phyloP scores from a whole-genome alignment of 2,797 vertebrate species.

The Micromesistius poutassou region DNA sequence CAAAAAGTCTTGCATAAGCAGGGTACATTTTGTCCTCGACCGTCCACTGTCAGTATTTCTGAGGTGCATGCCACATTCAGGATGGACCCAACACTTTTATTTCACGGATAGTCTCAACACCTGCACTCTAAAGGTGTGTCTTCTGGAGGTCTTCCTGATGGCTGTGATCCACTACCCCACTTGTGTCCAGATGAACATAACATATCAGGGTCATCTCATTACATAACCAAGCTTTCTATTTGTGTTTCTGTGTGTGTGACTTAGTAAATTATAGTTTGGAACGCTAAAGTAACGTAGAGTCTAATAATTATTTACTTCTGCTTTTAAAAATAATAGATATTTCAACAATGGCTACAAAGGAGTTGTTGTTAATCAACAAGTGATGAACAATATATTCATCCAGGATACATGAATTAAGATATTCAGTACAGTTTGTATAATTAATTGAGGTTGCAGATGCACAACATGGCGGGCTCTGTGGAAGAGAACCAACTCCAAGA shows the following conservation, averaged over 20 bases:
- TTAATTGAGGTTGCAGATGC: too few species aligned
- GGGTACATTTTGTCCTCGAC: neutral
- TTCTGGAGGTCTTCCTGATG: slow-evolving; percentile 9
- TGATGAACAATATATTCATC: neutral
- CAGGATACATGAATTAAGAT: too few species aligned
- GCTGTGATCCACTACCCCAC: slow-evolving; percentile 11
- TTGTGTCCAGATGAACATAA: neutral
- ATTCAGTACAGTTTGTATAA: too few species aligned
- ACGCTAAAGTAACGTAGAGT: too few species aligned
- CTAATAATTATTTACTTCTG: neutral
- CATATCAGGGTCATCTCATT: slow-evolving; percentile 16
- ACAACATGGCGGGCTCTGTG: too few species aligned
- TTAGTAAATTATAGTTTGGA: neutral
- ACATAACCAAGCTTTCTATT: neutral
- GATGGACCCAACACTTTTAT: slow-evolving; percentile 29
- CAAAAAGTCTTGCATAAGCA: neutral
- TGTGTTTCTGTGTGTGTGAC: neutral
- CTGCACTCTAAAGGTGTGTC: slow-evolving; percentile 16
- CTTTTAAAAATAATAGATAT: neutral
- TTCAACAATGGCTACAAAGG: neutral
- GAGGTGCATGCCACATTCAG: slow-evolving; percentile 22
- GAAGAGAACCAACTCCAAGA: too few species aligned
- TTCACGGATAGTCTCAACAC: slow-evolving; percentile 40
- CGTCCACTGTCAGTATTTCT: slow-evolving; percentile 20
- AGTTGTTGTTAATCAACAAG: neutral